These are phyloP conservation scores for Brachystomella parvula DNA, from an alignment of 1,140 invertebrate species.

Conservation along the genomic window DNA sequence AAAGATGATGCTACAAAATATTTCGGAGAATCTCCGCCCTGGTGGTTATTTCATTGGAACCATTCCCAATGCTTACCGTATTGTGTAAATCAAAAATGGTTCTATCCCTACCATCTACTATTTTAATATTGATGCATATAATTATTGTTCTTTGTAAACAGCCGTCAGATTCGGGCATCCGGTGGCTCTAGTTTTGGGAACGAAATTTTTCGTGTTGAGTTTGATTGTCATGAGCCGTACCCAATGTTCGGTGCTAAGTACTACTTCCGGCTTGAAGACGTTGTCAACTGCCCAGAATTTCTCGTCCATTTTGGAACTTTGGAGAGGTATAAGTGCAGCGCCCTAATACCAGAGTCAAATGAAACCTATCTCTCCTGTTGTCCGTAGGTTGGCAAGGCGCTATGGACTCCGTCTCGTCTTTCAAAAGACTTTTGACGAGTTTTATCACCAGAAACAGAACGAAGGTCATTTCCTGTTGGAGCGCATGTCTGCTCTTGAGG, in stretches of 20 bases:
- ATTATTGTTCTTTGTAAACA: constrained; percentile 16
- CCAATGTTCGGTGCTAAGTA: constrained; percentile 94
- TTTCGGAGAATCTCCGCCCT: constrained; percentile 71
- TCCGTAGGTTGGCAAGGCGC: constrained; percentile 62
- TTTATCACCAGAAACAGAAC: constrained; percentile 58
- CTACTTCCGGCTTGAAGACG: constrained; percentile 88
- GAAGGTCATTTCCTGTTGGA: constrained; percentile 57
- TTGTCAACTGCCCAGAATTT: constrained; percentile 98
- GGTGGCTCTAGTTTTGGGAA: constrained; percentile 30
- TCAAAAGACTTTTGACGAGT: constrained; percentile 69
- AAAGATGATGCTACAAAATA: constrained; percentile 85
- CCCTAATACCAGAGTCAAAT: constrained; percentile 3
- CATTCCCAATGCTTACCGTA: constrained; percentile 83
- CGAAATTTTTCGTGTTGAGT: constrained; percentile 21
- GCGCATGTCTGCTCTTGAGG: constrained; percentile 67
- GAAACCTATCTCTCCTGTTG: constrained; percentile 12
- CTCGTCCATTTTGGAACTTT: constrained; percentile 86
- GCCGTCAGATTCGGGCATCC: constrained; percentile 13
- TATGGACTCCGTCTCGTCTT: constrained; percentile 70
- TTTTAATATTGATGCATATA: not conserved
- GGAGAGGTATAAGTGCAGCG: constrained; percentile 51
- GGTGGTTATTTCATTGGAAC: constrained; percentile 96
- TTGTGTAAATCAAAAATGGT: constrained; percentile 67
- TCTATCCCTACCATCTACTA: not conserved
- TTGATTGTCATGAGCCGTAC: constrained; percentile 49